These are phyloP conservation scores for Phthorimaea operculella DNA, from an alignment of 1,140 invertebrate genomes.

Conservation along the genomic window DNA sequence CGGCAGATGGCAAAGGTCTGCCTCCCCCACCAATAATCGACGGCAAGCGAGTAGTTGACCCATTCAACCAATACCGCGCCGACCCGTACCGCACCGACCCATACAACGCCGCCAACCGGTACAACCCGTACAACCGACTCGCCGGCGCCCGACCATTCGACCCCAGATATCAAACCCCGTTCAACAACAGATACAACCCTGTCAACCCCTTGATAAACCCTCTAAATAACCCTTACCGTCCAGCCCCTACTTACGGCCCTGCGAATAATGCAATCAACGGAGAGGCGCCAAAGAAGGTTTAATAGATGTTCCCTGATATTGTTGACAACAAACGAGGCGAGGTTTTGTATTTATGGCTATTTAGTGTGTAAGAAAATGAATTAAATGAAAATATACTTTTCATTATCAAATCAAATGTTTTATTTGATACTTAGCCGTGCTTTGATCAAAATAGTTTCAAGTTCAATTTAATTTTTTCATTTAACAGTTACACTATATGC, in stretches of 20 bases:
- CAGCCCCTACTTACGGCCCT: constrained; percentile 2
- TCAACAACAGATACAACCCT: background rate
- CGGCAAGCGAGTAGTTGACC: constrained; percentile 28
- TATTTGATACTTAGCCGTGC: no score
- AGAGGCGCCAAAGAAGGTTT: background rate
- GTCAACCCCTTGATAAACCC: background rate
- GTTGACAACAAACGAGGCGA: no score
- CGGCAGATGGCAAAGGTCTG: constrained; percentile 39
- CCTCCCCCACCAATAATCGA: constrained; percentile 13
- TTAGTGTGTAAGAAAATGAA: no score
- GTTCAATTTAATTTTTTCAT: no score
- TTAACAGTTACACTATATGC: no score
- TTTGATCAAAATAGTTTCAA: no score
- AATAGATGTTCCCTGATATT: background rate
- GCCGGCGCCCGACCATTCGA: constrained; percentile 27
- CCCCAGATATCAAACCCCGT: constrained; percentile 23
- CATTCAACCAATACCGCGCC: constrained; percentile 9
- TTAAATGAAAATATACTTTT: no score
- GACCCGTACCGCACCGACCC: constrained; percentile 7
- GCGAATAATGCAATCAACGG: background rate
- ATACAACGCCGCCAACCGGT: constrained; percentile 19
- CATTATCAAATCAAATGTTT: no score
- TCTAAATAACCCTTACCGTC: constrained; percentile 30
- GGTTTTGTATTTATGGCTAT: no score
- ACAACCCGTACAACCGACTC: constrained; percentile 24